A percentile compares a stretch with the other conserved stretches of the same genome.
Evolutionary conservation across 2,888 invertebrate genomes (phyloP).

Genomic region (Scaptomyza caliginosa): DNA sequence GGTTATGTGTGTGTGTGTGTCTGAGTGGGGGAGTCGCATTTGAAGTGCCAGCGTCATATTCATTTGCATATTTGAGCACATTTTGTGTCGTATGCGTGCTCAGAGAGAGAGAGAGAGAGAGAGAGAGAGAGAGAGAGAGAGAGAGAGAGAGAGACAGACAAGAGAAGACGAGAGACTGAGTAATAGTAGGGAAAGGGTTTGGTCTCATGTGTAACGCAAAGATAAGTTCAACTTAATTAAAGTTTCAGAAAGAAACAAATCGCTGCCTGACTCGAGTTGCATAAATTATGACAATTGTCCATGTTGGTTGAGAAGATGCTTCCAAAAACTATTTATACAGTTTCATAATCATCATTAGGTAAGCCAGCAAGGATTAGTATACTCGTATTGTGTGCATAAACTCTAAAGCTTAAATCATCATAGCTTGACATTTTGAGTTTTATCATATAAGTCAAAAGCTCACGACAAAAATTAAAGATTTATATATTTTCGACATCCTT

Average conservation of each 20-base stretch:
- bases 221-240: conserved; percentile 78
- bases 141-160: neutral
- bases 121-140: conserved; percentile 4
- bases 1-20: conserved; percentile 9
- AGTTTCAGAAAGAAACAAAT: conserved; percentile 66
- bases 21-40: conserved; percentile 62
- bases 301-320: neutral
- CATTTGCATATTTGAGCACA: conserved; percentile 73
- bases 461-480: too few relatives aligned
- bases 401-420: neutral
- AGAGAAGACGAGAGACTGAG: conserved; percentile 9
- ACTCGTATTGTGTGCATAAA: conserved; percentile 1
- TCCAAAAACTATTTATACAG: conserved; percentile 15
- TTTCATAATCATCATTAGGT: conserved; percentile 18
- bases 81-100: conserved; percentile 46
- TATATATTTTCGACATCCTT: neutral
- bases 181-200: conserved; percentile 9
- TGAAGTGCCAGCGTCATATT: conserved; percentile 66
- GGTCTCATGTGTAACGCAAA: conserved; percentile 70
- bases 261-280: conserved; percentile 48
- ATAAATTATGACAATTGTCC: conserved; percentile 64
- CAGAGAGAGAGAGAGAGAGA: conserved; percentile 10
- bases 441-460: too few relatives aligned
- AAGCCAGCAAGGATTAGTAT: neutral
- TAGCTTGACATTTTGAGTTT: conserved; percentile 6